These are phyloP conservation scores for Lathronympha strigana DNA, from an alignment of 2,888 invertebrate genomes.

Conservation along the genomic window DNA sequence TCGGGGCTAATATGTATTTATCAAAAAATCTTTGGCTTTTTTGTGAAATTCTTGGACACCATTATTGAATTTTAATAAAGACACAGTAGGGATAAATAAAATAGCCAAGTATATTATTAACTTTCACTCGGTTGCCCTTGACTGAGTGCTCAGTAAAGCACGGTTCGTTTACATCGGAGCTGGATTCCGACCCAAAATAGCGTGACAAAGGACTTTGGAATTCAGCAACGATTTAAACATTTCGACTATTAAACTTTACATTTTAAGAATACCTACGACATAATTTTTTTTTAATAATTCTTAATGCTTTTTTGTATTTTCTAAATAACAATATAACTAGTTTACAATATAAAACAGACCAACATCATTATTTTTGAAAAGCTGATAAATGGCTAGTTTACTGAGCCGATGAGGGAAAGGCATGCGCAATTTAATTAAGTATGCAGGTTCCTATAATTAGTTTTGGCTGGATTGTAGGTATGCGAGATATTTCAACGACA, in stretches of 20 bases:
- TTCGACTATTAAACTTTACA: not conserved
- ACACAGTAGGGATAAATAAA: too few relatives aligned
- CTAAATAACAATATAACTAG: too few relatives aligned
- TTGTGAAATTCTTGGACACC: too few relatives aligned
- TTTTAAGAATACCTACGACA: not conserved
- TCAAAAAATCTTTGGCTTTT: too few relatives aligned
- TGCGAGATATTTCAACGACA: not conserved
- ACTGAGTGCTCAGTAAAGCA: not conserved
- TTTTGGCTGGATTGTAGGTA: not conserved
- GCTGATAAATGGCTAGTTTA: not conserved
- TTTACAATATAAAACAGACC: too few relatives aligned
- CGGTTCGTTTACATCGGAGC: constrained; percentile 10
- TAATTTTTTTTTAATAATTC: not conserved
- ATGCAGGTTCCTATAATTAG: not conserved
- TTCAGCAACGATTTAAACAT: not conserved
- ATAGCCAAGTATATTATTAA: not conserved
- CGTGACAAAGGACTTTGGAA: constrained; percentile 11
- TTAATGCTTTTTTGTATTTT: too few relatives aligned
- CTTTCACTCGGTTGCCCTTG: not conserved
- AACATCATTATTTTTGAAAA: too few relatives aligned
- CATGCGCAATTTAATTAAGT: constrained; percentile 3
- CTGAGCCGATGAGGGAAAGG: too few relatives aligned
- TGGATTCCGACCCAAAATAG: constrained; percentile 7
- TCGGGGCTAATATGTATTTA: too few relatives aligned
- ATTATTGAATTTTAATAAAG: too few relatives aligned